phyloP scores from a whole-genome alignment of 2,797 vertebrate species.

The Paratrypauchen microcephalus region DNA sequence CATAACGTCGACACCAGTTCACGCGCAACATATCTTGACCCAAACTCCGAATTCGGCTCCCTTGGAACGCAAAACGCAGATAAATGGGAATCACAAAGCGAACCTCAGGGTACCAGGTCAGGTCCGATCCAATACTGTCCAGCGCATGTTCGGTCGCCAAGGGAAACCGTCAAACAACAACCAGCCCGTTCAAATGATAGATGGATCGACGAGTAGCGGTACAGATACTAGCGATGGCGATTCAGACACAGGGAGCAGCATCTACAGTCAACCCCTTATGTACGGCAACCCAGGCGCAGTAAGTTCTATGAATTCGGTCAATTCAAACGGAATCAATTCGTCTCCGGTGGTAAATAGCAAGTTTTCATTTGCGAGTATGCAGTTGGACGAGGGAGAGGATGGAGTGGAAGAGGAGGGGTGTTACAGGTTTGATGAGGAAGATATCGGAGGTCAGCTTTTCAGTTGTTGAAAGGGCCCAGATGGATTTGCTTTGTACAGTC shows the following conservation, averaged over 20 bases:
- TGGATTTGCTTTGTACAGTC: neutral
- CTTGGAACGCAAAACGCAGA: conserved; percentile 48
- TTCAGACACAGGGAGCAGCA: conserved; percentile 79
- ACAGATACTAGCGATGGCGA: conserved; percentile 88
- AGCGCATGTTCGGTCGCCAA: conserved; percentile 62
- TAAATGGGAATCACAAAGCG: conserved; percentile 71
- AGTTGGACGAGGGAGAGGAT: conserved; percentile 68
- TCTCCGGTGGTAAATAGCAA: conserved; percentile 74
- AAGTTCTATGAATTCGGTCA: conserved; percentile 47
- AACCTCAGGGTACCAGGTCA: conserved; percentile 58
- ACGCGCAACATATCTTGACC: conserved; percentile 4
- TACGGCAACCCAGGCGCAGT: conserved; percentile 81
- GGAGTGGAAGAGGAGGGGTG: conserved; percentile 52
- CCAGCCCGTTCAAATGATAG: conserved; percentile 80
- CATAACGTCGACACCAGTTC: conserved; percentile 71
- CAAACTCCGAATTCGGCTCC: conserved; percentile 67
- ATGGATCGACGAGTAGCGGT: conserved; percentile 88
- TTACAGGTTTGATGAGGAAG: conserved; percentile 80
- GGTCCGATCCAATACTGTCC: conserved; percentile 64
- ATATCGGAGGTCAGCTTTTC: conserved; percentile 71
- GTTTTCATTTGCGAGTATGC: conserved; percentile 78
- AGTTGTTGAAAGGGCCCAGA: conserved; percentile 65
- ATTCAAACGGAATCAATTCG: conserved; percentile 61
- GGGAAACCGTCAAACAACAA: conserved; percentile 52
- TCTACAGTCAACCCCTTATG: conserved; percentile 77